Base-by-base conservation (phyloP, 2,888 invertebrate species). In the Tinea semifulvella region DNA sequence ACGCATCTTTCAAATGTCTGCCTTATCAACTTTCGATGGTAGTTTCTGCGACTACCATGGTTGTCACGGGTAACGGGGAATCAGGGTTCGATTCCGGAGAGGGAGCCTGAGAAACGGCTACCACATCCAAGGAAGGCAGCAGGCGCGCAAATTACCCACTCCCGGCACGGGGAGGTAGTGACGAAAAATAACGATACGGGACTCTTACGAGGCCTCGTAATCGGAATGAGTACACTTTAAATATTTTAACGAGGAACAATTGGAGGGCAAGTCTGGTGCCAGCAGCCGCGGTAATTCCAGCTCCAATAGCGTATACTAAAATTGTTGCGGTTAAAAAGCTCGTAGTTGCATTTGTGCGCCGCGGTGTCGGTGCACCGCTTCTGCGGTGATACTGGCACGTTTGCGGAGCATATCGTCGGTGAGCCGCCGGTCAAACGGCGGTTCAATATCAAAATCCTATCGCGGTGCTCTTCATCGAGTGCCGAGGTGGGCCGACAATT, bases 61-160 rank as follows among this genome's bases (percentile, higher is more conserved):
- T 84, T 73, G 77, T 82, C 75, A 87, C 85, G 85, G 84, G 85
- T 87, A 85, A 87, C 86, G 85, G 86, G 83, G 86, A 86, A 87
- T 87, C 81, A 86, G 86, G 86, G 86, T 87, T 87, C 84, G 84
- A 85, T 85, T 86, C 85, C 84, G 85, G 84, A 85, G 85, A 86
- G 85, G 84, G 83, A 85, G 85, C 85, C 83, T 85, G 84, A 85
- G 84, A 85, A 84, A 85, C 82, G 84, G 85, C 84, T 84, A 85
- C 84, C 84, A 85, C 84, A 84, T 85, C 85, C 81, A 85, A 86
- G 85, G 86, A 86, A 84, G 85, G 85, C 86, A 87, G 86, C 85
- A 85, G 84, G 84, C 84, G 84, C 85, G 84, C 81, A 85, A 85
- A 56, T 54, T 52, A 54, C 54, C 52, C 53, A 51, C 52, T 53